Evolutionary conservation across 2,113 vertebrate genomes (phyloP).

Genomic region (Heliornis fulica): DNA sequence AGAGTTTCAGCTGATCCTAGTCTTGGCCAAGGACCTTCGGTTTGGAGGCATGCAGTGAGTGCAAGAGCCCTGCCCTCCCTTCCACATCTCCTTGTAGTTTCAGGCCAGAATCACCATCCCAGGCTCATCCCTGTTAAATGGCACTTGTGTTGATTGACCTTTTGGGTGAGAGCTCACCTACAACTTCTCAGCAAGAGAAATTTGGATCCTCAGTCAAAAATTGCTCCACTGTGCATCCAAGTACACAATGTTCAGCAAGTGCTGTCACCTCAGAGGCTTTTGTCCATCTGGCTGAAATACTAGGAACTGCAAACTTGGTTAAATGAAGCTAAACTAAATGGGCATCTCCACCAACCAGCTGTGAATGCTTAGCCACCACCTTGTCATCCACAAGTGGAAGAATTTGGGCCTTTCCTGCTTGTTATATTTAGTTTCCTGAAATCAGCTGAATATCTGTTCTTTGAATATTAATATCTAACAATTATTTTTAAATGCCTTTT

Average conservation of each 20-base stretch:
- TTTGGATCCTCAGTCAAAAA: background rate
- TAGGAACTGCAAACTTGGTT: background rate
- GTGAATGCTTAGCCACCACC: background rate
- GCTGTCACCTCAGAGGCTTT: background rate
- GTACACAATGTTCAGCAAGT: background rate
- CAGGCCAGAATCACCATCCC: background rate
- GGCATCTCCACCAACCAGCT: background rate
- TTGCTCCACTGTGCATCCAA: background rate
- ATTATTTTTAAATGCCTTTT: background rate
- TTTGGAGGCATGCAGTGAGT: background rate
- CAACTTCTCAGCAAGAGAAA: background rate
- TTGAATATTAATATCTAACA: background rate
- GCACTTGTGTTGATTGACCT: background rate
- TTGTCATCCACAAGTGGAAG: background rate
- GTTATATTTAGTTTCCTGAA: background rate
- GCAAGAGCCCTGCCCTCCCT: background rate
- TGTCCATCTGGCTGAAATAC: background rate
- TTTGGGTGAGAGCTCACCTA: background rate
- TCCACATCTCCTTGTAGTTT: background rate
- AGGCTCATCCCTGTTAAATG: background rate
- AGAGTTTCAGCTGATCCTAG: background rate
- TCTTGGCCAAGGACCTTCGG: background rate
- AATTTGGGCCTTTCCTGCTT: background rate
- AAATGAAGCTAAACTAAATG: background rate
- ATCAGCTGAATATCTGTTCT: too few relatives aligned